A percentile compares a stretch with the other conserved stretches of the same genome.
Conservation (phyloP, 2,113 vertebrate species). For the Saccopteryx leptura region DNA sequence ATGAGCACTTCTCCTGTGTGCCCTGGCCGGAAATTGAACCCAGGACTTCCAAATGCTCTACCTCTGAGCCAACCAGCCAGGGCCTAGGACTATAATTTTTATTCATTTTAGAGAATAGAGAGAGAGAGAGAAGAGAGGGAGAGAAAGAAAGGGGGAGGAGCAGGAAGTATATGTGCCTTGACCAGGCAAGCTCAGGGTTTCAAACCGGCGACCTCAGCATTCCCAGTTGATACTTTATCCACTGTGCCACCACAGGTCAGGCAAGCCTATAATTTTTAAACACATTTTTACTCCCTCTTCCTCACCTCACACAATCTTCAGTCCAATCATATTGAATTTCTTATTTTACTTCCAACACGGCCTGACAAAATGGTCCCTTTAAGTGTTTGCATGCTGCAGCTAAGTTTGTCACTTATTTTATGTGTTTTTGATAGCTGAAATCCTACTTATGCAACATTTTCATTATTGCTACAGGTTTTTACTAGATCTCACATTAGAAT, state of each 20-base stretch:
- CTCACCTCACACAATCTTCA: background rate
- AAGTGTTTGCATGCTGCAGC: background rate
- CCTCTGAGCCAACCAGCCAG: too few relatives aligned
- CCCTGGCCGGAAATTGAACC: too few relatives aligned
- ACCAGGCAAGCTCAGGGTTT: too few relatives aligned
- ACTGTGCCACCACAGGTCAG: too few relatives aligned
- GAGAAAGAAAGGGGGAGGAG: too few relatives aligned
- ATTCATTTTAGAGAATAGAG: too few relatives aligned
- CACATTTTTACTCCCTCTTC: background rate
- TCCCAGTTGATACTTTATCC: too few relatives aligned
- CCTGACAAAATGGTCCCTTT: background rate
- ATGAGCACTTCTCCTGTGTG: too few relatives aligned
- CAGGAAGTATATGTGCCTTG: too few relatives aligned
- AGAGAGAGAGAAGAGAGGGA: too few relatives aligned
- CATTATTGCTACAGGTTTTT: slow-evolving; percentile 5
- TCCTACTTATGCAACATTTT: slow-evolving; percentile 22
- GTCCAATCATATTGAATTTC: background rate
- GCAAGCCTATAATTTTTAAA: background rate
- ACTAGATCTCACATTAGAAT: slow-evolving; percentile 35
- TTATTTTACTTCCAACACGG: background rate
- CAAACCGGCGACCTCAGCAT: too few relatives aligned
- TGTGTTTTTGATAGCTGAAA: background rate
- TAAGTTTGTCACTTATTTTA: slow-evolving; percentile 43
- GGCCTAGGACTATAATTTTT: background rate
- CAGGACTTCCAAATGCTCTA: too few relatives aligned